Evolutionary conservation across 2,888 invertebrate species (phyloP), one percentile per base, ranked within the genome.

Genomic region (Axea sp.): DNA sequence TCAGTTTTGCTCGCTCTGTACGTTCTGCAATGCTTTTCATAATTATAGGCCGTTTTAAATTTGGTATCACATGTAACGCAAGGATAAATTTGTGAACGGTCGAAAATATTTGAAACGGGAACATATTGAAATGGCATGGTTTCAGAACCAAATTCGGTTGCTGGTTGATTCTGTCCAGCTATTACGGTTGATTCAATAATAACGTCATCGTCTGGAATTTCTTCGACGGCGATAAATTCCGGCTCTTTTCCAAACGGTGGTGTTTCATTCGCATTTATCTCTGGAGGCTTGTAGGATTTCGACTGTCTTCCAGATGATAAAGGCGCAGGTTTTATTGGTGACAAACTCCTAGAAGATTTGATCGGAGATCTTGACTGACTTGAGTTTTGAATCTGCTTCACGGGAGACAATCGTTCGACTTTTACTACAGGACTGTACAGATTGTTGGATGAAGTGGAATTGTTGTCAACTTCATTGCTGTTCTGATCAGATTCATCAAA

Each of bases 51-150:
- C 1, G 62, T 73, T 49, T 69, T 67, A 14, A 75, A 75, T n/a
- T 73, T 43, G 0, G 72, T 65, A 1, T 68, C 41, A 19, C 75
- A 75, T 12, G 60, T 24, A 1, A 0, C 1, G 43, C 75, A 75
- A 0, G 75, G 75, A 12, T 9, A 75, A 3, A 41, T 30, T 7
- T 0, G 2, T 8, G n/a, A 1, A 2, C 28, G 53, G 2, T 53
- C 33, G 3, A 0, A n/a, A n/a, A 1, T 5, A 35, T 14, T 15
- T 9, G 33, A 9, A 24, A 24, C 11, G 0, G 17, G 1, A n/a
- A 30, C 8, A 28, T 45, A 30, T 9, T 28, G 43, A 43, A 43
- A 26, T 5, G 14, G 8, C 8, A n/a, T 1, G 1, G 26, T 0
- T 0, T 30, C 45, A 19, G 19, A 19, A 19, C 3, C 4, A 2